phyloP scores from a whole-genome alignment of 2,888 invertebrate species.

The Lasioglossum marginatum region DNA sequence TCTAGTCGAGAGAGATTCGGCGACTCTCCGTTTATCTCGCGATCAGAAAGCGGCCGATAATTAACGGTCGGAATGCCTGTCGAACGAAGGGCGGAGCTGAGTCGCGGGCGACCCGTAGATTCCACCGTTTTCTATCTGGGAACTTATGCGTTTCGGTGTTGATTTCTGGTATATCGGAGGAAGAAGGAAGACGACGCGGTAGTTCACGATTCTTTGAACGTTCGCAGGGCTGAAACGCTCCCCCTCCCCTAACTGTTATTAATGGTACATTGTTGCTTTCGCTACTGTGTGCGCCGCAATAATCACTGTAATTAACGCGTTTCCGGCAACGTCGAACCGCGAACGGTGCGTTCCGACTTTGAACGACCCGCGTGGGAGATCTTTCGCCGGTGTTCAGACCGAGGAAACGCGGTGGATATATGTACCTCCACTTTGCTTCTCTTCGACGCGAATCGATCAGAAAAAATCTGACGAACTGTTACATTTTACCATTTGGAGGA shows the following conservation, averaged over 20 bases:
- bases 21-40: constrained; percentile 24
- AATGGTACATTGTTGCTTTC: constrained; percentile 56
- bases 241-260: constrained; percentile 61
- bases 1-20: constrained; percentile 28
- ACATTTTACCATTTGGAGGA: too few species aligned
- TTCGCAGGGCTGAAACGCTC: constrained; percentile 28
- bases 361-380: constrained; percentile 31
- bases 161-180: background rate
- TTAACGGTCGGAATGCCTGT: constrained; percentile 27
- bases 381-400: background rate
- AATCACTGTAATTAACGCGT: constrained; percentile 43
- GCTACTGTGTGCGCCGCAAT: constrained; percentile 32
- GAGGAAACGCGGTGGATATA: background rate
- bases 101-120: background rate
- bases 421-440: background rate
- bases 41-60: constrained; percentile 36
- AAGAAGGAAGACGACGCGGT: constrained; percentile 39
- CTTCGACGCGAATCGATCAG: background rate
- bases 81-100: background rate
- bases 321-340: constrained; percentile 41
- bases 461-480: background rate
- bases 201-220: constrained; percentile 3
- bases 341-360: background rate
- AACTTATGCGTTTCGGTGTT: background rate
- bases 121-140: background rate